Evolutionary conservation across 2,797 vertebrate genomes (phyloP).

Genomic region (Eulemur mongoz): DNA sequence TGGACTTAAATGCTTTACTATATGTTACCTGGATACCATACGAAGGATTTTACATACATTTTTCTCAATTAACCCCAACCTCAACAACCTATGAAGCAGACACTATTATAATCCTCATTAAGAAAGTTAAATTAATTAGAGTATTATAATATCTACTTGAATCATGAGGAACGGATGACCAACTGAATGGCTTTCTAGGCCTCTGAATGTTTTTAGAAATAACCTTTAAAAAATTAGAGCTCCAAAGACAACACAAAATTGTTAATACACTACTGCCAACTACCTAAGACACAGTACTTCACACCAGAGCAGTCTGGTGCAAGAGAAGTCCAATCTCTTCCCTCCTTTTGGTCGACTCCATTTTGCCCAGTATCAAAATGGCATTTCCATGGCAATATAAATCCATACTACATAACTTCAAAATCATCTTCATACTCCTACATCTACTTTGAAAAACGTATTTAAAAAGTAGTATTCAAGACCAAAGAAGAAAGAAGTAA

Average conservation of each 20-base stretch:
- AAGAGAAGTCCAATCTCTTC: conserved; percentile 37
- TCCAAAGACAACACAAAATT: neutral
- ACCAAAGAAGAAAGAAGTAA: neutral
- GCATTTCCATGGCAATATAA: conserved; percentile 41
- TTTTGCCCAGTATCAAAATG: conserved; percentile 42
- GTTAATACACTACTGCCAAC: neutral
- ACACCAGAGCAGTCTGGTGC: neutral
- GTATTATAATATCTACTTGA: neutral
- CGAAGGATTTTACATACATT: neutral
- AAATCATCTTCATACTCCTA: conserved; percentile 42
- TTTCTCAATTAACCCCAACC: conserved; percentile 1
- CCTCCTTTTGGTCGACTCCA: conserved; percentile 8
- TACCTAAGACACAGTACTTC: conserved; percentile 2
- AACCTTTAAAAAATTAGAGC: neutral
- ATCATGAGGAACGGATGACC: neutral
- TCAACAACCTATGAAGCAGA: neutral
- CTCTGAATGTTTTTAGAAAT: neutral
- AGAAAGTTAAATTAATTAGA: neutral
- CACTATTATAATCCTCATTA: neutral
- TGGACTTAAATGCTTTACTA: neutral
- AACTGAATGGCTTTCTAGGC: neutral
- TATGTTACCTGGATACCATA: neutral
- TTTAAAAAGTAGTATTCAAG: conserved; percentile 9
- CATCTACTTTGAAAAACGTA: conserved; percentile 21
- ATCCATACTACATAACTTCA: conserved; percentile 47